Conservation (phyloP, 2,888 invertebrate genomes). For the Phortica magna region DNA sequence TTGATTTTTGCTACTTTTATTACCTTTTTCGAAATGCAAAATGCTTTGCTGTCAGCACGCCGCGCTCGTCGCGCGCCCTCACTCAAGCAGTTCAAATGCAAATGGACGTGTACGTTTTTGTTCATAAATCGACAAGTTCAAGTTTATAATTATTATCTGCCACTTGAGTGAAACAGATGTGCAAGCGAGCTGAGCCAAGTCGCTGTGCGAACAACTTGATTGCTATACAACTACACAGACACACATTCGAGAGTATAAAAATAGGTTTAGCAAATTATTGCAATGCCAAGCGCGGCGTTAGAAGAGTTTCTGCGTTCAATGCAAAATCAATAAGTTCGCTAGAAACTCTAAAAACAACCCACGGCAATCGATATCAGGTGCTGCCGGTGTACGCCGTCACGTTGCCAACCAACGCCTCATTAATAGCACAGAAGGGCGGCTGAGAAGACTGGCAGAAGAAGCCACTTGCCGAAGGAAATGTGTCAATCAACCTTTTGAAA, state of each 20-base stretch:
- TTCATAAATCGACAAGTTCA: slow-evolving; percentile 58
- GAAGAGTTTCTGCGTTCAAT: background rate
- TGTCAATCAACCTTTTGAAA: background rate
- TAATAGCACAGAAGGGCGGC: background rate
- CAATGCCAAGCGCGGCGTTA: background rate
- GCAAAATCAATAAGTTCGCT: background rate
- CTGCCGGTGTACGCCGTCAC: slow-evolving; percentile 12
- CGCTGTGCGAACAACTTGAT: background rate
- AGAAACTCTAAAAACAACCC: no score
- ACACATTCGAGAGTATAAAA: background rate
- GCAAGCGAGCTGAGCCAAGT: background rate
- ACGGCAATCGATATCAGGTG: background rate
- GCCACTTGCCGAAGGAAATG: background rate
- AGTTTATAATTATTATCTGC: slow-evolving; percentile 53
- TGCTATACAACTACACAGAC: background rate
- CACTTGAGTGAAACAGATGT: slow-evolving; percentile 53
- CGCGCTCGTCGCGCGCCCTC: background rate
- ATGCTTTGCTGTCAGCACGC: slow-evolving; percentile 22
- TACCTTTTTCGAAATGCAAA: slow-evolving; percentile 49
- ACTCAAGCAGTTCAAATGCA: slow-evolving; percentile 20
- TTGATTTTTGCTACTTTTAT: slow-evolving; percentile 43
- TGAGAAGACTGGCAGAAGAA: background rate
- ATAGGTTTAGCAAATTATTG: background rate
- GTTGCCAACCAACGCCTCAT: slow-evolving; percentile 2
- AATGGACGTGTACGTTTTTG: background rate